Percentiles rank a stretch among this genome's conserved stretches.
phyloP scores from a whole-genome alignment of 2,797 vertebrate species.

The Pristis pectinata region DNA sequence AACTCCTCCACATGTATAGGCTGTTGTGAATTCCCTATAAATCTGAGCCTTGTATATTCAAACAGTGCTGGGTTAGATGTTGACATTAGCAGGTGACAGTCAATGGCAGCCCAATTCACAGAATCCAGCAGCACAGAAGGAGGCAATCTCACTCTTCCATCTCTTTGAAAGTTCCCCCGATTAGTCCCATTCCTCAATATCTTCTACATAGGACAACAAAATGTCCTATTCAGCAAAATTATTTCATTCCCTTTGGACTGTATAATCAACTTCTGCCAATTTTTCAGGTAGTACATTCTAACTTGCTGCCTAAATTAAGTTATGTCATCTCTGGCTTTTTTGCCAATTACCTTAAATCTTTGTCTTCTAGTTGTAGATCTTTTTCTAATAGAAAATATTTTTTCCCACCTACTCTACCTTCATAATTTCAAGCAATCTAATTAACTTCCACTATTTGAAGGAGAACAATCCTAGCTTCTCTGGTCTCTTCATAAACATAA shows the following conservation, averaged over 20 bases:
- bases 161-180: background rate
- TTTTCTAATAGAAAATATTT: background rate
- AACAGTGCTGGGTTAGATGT: background rate
- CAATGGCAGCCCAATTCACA: background rate
- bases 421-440: background rate
- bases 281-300: background rate
- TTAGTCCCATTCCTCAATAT: background rate
- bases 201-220: background rate
- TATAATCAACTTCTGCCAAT: background rate
- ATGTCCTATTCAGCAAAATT: background rate
- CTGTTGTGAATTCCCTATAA: background rate
- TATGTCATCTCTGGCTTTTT: background rate
- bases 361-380: background rate
- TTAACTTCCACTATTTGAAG: background rate
- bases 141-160: background rate
- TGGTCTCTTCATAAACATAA: background rate
- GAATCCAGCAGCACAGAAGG: background rate
- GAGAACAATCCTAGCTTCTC: background rate
- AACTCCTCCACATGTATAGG: background rate
- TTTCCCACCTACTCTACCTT: background rate
- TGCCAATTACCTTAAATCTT: background rate
- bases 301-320: background rate
- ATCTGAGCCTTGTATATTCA: background rate
- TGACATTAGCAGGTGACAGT: background rate
- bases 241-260: background rate